Evolutionary conservation across 2,113 vertebrate species (phyloP), one percentile per base, ranked within the genome.

Genomic region (Thalassoma bifasciatum): DNA sequence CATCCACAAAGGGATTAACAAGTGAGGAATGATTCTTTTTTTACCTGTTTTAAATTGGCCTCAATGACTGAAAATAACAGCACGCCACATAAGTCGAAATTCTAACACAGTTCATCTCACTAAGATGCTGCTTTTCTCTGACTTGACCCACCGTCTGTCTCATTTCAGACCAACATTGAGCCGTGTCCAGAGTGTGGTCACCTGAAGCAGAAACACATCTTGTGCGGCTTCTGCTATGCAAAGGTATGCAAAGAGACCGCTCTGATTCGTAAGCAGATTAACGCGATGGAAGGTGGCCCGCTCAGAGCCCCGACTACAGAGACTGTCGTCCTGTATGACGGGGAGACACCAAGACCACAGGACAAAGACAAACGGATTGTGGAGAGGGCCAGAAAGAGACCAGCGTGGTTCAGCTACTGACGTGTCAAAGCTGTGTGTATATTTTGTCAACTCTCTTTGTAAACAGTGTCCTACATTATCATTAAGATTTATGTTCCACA

Each of bases 151-250:
- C 0, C n/a, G 11, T 58, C 36, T 36, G 6, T 30, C 72, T 1
- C 87, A 69, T 66, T 76, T 58, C 71, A 99, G 98, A 93, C 42
- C 24, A 98, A 98, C 87, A 95, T 99, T 37, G 97, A 96, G 30
- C 73, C 95, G 0, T 99, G 98, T 88, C 94, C 84, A 14, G 95
- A 96, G 77, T 99, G 98, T 84, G 98, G 97, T 66, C 95, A 96
- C 84, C 62, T 98, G 86, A 99, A 98, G 86, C 94, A 94, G 94
- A 99, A 98, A 50, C 96, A 99, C 0, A 24, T 95, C 50, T 89
- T 99, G 66, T 99, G 98, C 88, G 95, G 95, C 70, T 96, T 94
- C 72, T 99, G 98, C 89, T 98, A 98, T 0, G 85, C 92, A 12
- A 98, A 96, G 53, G 94, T 99, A 37, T 69, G 90, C 74, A 91